These are phyloP conservation scores for Dasysyrphus albostriatus DNA, from an alignment of 2,888 invertebrate genomes.

Conservation along the genomic window DNA sequence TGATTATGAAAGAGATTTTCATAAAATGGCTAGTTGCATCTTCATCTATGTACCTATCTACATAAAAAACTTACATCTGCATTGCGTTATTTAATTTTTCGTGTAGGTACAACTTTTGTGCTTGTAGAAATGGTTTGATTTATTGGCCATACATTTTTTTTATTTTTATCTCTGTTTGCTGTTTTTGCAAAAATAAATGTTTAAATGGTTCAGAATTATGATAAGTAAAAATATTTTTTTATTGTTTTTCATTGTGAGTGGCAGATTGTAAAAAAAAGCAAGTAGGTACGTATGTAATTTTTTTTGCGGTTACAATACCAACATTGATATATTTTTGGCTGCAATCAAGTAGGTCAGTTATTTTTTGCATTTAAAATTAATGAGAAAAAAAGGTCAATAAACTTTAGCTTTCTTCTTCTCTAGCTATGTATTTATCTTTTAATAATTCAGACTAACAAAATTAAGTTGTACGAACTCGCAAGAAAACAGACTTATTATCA, in stretches of 20 bases:
- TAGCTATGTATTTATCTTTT: too few species aligned
- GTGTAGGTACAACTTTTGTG: neutral
- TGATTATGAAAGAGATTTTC: constrained; percentile 1
- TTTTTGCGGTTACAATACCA: neutral
- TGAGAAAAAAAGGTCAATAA: neutral
- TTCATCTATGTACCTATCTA: too few species aligned
- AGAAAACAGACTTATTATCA: too few species aligned
- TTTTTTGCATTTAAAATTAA: neutral
- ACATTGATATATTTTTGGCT: neutral
- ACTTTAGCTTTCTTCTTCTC: neutral
- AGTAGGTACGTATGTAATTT: neutral
- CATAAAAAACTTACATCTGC: too few species aligned
- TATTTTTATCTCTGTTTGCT: constrained; percentile 1
- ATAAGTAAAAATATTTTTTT: constrained; percentile 14
- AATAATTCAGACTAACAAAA: too few species aligned
- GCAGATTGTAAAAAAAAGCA: neutral
- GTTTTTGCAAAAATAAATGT: constrained; percentile 6
- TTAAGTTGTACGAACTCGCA: too few species aligned
- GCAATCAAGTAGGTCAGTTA: constrained; percentile 3
- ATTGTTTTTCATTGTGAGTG: neutral
- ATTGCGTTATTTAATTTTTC: neutral
- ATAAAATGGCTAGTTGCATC: neutral
- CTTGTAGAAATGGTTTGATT: neutral
- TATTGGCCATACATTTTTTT: neutral
- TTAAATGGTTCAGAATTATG: constrained; percentile 5